phyloP scores from a whole-genome alignment of 2,797 vertebrate species.

The Hemibagrus guttatus region DNA sequence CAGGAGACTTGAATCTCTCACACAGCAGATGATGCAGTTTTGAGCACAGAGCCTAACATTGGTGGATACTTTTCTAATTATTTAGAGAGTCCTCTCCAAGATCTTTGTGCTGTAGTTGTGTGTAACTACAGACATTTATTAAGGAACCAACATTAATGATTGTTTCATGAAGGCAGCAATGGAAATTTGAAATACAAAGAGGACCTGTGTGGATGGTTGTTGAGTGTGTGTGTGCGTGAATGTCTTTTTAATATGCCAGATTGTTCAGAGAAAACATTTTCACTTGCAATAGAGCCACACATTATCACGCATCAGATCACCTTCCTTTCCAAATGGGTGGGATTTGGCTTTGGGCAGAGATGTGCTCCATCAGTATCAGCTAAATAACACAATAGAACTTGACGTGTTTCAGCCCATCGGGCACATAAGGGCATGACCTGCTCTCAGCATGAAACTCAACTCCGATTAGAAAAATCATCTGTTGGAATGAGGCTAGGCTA shows the following conservation, averaged over 20 bases:
- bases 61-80: neutral
- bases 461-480: slow-evolving; percentile 32
- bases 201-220: slow-evolving; percentile 47
- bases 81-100: neutral
- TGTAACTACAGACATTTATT: neutral
- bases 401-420: slow-evolving; percentile 25
- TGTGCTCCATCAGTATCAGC: slow-evolving; percentile 19
- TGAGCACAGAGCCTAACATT: neutral
- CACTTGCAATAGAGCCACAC: slow-evolving; percentile 35
- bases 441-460: slow-evolving; percentile 22
- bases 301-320: slow-evolving; percentile 28
- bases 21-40: neutral
- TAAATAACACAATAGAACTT: slow-evolving; percentile 46
- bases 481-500: slow-evolving; percentile 41
- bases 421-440: slow-evolving; percentile 36
- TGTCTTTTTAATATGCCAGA: slow-evolving; percentile 23
- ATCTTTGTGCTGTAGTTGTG: neutral
- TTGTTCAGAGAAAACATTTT: slow-evolving; percentile 31
- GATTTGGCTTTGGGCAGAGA: slow-evolving; percentile 45
- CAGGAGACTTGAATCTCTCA: neutral
- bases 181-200: slow-evolving; percentile 19
- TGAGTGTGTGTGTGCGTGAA: slow-evolving; percentile 6
- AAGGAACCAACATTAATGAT: neutral
- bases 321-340: slow-evolving; percentile 32
- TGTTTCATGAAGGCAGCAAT: neutral